Conservation (phyloP, 2,113 vertebrate genomes). For the Hippopotamus amphibius region DNA sequence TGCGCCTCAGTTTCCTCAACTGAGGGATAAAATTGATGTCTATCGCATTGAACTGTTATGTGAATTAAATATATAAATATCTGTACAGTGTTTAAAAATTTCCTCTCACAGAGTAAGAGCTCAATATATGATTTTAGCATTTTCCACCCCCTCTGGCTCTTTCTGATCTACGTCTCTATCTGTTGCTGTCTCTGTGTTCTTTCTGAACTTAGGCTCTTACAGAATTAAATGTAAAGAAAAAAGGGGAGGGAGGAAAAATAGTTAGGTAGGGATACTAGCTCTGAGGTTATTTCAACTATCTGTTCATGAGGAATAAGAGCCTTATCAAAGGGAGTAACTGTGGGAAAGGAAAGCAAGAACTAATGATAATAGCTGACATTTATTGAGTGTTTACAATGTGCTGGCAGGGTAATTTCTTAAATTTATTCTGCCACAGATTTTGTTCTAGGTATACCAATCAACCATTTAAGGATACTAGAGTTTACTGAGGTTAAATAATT, state of each 20-base stretch:
- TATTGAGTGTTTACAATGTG: not conserved
- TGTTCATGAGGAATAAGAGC: not conserved
- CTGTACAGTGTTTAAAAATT: not conserved
- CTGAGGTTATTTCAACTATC: not conserved
- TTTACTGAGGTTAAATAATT: constrained; percentile 20
- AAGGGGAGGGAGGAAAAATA: not conserved
- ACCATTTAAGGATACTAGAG: not conserved
- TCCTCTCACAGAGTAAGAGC: not conserved
- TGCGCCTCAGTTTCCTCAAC: not conserved
- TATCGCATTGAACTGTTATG: not conserved
- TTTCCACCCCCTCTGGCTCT: not conserved
- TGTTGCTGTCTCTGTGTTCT: not conserved
- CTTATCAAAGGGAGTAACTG: not conserved
- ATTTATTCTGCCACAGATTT: not conserved
- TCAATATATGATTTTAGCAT: not conserved
- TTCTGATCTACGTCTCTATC: not conserved
- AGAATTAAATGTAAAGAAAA: not conserved
- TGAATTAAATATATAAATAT: not conserved
- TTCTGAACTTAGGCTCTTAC: not conserved
- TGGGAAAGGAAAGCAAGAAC: not conserved
- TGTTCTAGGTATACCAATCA: not conserved
- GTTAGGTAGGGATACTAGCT: not conserved
- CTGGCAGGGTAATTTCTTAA: not conserved
- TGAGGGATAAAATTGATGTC: not conserved
- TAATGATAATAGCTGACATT: not conserved